These are phyloP conservation scores for Cololabis saira DNA, from an alignment of 2,113 vertebrate genomes.

Conservation along the genomic window DNA sequence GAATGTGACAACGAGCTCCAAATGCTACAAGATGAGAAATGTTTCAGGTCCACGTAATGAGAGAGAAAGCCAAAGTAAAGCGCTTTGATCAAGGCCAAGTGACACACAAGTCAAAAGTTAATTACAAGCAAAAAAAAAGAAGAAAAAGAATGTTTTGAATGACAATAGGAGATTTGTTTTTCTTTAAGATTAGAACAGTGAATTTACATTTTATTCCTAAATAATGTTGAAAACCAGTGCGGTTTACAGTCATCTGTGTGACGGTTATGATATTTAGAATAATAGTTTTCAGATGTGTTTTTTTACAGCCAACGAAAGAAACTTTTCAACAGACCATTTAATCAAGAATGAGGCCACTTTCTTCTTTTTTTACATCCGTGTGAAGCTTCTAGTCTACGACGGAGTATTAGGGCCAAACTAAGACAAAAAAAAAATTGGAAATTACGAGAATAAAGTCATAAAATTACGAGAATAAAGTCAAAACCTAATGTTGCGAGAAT, in stretches of 20 bases:
- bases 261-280: too few relatives aligned
- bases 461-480: too few relatives aligned
- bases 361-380: neutral
- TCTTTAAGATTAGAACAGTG: constrained; percentile 25
- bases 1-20: constrained; percentile 69
- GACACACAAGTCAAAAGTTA: constrained; percentile 64
- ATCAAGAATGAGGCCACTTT: neutral
- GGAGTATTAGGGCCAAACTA: too few relatives aligned
- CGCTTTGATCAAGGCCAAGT: constrained; percentile 51
- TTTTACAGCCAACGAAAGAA: neutral
- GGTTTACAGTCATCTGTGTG: constrained; percentile 9
- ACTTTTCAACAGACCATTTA: neutral
- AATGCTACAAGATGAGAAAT: constrained; percentile 57
- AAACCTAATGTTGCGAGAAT: too few relatives aligned
- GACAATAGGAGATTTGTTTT: constrained; percentile 56
- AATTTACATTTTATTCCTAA: neutral
- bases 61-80: constrained; percentile 62
- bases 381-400: neutral
- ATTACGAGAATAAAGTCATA: too few relatives aligned
- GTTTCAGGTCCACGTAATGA: constrained; percentile 64
- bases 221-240: constrained; percentile 2
- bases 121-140: constrained; percentile 53
- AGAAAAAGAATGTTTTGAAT: constrained; percentile 23
- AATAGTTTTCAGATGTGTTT: neutral
- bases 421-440: too few relatives aligned